Evolutionary conservation across 37 sponge, comb jelly and placozoan genomes (phyloP).

Genomic region (Oopsacas minuta): DNA sequence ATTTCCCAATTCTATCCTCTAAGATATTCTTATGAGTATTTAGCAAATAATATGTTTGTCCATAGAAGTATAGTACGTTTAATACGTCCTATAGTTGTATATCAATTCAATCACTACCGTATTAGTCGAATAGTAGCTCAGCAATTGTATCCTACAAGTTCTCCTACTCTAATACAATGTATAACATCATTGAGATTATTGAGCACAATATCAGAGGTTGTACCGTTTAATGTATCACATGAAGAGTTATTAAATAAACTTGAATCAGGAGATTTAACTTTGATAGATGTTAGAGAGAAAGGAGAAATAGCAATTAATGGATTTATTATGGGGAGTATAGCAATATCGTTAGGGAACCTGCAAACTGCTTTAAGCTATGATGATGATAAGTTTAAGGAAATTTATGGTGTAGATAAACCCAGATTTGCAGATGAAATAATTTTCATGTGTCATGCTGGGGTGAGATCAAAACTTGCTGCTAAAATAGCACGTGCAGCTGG

Average conservation of each 20-base stretch:
- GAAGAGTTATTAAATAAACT: neutral
- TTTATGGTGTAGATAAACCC: neutral
- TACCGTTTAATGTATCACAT: neutral
- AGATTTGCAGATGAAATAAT: neutral
- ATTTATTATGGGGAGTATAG: neutral
- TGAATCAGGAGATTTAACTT: neutral
- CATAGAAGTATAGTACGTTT: no score
- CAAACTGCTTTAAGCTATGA: neutral
- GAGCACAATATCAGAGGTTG: neutral
- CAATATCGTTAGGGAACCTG: neutral
- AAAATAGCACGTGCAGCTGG: neutral
- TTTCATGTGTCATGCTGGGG: slow-evolving; percentile 13
- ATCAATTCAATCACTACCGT: no score
- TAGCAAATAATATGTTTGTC: no score
- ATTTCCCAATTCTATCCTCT: no score
- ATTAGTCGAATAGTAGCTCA: no score
- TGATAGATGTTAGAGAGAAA: slow-evolving; percentile 4
- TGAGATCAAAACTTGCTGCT: neutral
- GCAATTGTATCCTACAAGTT: no score
- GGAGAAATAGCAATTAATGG: neutral
- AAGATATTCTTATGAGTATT: no score
- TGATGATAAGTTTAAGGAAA: neutral
- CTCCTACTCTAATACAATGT: no score
- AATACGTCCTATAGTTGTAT: no score
- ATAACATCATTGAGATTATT: no score